Conservation (phyloP, 1,140 invertebrate species). For the Hestina assimilis region DNA sequence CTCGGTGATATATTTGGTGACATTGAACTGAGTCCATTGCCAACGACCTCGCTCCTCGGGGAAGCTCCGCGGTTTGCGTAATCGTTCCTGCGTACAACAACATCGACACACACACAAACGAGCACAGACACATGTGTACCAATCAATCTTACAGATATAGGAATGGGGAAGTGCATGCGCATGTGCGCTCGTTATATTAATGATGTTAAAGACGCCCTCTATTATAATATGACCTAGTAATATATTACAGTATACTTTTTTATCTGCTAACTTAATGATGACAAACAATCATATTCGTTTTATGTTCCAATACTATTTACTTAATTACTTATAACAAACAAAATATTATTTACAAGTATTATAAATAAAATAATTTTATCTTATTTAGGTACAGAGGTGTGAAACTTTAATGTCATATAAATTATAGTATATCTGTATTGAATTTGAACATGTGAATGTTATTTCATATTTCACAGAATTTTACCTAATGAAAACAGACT, state of each 20-base stretch:
- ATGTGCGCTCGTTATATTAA: neutral
- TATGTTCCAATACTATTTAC: no score
- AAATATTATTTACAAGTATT: no score
- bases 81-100: conserved; percentile 65
- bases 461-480: no score
- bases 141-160: conserved; percentile 23
- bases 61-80: conserved; percentile 73
- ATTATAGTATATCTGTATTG: no score
- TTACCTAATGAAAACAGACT: no score
- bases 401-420: no score
- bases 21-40: conserved; percentile 77
- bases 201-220: neutral
- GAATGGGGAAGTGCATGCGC: conserved; percentile 19
- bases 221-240: neutral
- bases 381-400: no score
- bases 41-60: conserved; percentile 75
- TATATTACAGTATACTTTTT: neutral
- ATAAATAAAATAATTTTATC: no score
- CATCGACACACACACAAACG: conserved; percentile 43
- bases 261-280: no score
- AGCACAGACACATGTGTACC: conserved; percentile 4
- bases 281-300: no score
- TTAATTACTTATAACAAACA: no score
- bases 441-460: no score
- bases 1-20: conserved; percentile 77